phyloP scores from a whole-genome alignment of 2,888 invertebrate species.

The Drosophila macrospina region DNA sequence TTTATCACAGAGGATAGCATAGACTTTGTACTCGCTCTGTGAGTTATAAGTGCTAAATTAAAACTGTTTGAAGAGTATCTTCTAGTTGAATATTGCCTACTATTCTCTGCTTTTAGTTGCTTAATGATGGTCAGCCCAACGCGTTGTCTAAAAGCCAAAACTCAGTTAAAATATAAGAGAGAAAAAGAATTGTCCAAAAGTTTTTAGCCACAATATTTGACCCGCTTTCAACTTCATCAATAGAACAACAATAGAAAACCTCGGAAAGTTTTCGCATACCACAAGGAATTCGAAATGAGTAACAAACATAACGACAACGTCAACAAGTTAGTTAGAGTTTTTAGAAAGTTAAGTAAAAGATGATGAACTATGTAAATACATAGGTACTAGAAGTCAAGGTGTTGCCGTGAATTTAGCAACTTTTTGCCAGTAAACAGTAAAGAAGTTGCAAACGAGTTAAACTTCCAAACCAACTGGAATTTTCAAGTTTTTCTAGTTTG shows the following conservation, averaged over 20 bases:
- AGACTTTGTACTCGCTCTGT: too few species aligned
- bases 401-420: neutral
- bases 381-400: neutral
- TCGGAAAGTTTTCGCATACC: constrained; percentile 1
- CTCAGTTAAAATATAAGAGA: constrained; percentile 17
- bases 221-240: constrained; percentile 31
- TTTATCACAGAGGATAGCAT: neutral
- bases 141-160: constrained; percentile 15
- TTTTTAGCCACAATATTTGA: constrained; percentile 47
- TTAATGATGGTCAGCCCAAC: constrained; percentile 3
- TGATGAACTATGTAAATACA: constrained; percentile 2
- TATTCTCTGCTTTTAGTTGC: neutral
- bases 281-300: constrained; percentile 8
- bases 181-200: constrained; percentile 29
- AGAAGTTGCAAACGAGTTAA: neutral
- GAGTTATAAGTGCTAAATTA: neutral
- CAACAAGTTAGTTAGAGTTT: constrained; percentile 23
- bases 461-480: neutral
- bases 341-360: neutral
- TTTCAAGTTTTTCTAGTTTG: neutral
- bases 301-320: constrained; percentile 18
- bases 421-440: neutral
- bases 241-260: constrained; percentile 31
- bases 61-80: neutral
- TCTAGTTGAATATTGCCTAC: neutral